These are phyloP conservation scores for Austrolebias charrua DNA, from an alignment of 2,797 vertebrate genomes.

Conservation along the genomic window DNA sequence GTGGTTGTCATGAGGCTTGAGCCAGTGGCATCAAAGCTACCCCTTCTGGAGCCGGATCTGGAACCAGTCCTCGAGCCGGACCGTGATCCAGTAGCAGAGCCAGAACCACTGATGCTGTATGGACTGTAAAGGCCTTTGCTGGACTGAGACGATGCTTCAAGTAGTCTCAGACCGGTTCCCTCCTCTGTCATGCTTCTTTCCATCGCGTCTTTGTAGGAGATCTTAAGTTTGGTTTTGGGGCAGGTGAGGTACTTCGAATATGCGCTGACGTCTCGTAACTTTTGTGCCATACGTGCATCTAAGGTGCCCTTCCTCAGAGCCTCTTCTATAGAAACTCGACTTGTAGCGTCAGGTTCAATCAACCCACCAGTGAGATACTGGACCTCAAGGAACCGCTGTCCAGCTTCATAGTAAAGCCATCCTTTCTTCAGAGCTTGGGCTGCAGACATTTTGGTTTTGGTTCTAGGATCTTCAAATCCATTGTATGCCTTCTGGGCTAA, in stretches of 20 bases:
- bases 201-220: conserved; percentile 98
- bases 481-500: conserved; percentile 95
- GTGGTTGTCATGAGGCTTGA: conserved; percentile 90
- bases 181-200: conserved; percentile 97
- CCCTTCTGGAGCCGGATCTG: conserved; percentile 89
- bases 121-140: conserved; percentile 98
- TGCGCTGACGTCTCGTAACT: conserved; percentile 89
- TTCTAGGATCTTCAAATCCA: conserved; percentile 97
- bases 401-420: conserved; percentile 97
- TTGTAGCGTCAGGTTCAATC: conserved; percentile 86
- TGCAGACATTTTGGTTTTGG: conserved; percentile 96
- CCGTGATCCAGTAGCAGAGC: conserved; percentile 89
- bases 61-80: conserved; percentile 91
- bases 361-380: conserved; percentile 97
- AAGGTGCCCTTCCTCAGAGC: conserved; percentile 91
- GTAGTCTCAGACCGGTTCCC: conserved; percentile 87
- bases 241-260: conserved; percentile 98
- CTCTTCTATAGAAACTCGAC: conserved; percentile 89
- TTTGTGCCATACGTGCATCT: conserved; percentile 92
- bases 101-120: conserved; percentile 90
- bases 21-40: conserved; percentile 92
- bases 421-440: conserved; percentile 98
- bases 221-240: conserved; percentile 98
- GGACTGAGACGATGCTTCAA: conserved; percentile 94
- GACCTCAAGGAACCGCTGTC: conserved; percentile 96